These are phyloP conservation scores for Heliangelus exortis DNA, from an alignment of 2,797 vertebrate genomes.

Conservation along the genomic window DNA sequence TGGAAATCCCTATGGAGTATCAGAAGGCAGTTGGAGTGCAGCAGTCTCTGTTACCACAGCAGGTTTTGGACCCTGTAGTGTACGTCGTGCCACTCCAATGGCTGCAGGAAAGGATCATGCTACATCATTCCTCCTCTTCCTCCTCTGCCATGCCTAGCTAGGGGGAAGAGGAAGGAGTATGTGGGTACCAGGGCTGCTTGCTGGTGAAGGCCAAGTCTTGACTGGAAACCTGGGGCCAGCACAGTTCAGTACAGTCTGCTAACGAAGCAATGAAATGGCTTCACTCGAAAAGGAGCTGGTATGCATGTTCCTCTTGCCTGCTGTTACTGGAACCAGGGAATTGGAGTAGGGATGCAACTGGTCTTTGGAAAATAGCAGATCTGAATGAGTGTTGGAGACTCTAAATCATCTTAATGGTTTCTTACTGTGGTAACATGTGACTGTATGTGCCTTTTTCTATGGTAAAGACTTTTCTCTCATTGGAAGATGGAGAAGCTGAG, in stretches of 20 bases:
- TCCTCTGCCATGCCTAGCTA: not conserved
- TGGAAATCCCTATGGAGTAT: not conserved
- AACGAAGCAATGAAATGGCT: not conserved
- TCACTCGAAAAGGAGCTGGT: not conserved
- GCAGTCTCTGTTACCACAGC: not conserved
- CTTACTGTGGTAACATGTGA: not conserved
- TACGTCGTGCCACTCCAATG: fast-evolving
- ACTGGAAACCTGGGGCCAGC: not conserved
- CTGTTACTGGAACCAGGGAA: not conserved
- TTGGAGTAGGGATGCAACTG: not conserved
- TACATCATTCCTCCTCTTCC: not conserved
- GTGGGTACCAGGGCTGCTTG: not conserved
- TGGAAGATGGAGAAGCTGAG: constrained; percentile 2
- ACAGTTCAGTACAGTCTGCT: not conserved
- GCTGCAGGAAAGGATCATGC: not conserved
- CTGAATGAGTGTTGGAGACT: not conserved
- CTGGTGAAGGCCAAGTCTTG: not conserved
- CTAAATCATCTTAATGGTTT: not conserved
- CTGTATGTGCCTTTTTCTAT: not conserved
- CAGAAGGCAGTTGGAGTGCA: not conserved
- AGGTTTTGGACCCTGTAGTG: not conserved
- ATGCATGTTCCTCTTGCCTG: not conserved
- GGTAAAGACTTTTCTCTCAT: not conserved
- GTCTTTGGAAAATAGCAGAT: not conserved
- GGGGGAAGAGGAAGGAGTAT: not conserved